Evolutionary conservation across 2,888 invertebrate species (phyloP).

Genomic region (Xestia rhomboidea): DNA sequence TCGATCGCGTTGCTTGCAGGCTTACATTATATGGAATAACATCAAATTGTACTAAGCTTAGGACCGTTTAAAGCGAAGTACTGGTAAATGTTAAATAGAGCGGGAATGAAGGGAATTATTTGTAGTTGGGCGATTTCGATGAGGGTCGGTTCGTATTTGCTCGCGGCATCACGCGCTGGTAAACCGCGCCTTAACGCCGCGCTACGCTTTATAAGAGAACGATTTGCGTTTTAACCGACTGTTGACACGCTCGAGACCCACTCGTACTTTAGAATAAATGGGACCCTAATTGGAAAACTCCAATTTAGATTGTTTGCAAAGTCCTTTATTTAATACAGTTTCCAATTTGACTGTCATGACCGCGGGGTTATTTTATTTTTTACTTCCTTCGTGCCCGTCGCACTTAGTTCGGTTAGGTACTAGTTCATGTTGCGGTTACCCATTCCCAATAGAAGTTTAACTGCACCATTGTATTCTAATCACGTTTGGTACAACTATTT

Average conservation of each 20-base stretch:
- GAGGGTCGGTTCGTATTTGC: conserved; percentile 78
- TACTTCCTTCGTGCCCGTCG: conserved; percentile 23
- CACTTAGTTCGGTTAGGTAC: background rate
- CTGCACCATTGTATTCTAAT: conserved; percentile 54
- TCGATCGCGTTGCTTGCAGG: conserved; percentile 46
- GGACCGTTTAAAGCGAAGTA: conserved; percentile 63
- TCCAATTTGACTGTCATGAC: conserved; percentile 44
- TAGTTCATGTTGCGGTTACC: conserved; percentile 24
- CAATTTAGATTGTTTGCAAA: conserved; percentile 61
- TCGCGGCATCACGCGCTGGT: conserved; percentile 79
- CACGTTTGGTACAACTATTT: conserved; percentile 37
- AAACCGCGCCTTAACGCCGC: conserved; percentile 71
- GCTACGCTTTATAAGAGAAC: conserved; percentile 68
- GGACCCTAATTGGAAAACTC: conserved; percentile 68
- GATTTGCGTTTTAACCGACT: conserved; percentile 70
- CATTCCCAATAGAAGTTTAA: conserved; percentile 24
- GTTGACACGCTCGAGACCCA: conserved; percentile 68
- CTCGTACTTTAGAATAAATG: conserved; percentile 69
- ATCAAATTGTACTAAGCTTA: conserved; percentile 59
- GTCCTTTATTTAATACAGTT: conserved; percentile 50
- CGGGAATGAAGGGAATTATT: conserved; percentile 77
- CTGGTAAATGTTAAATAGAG: conserved; percentile 76
- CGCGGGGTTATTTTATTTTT: conserved; percentile 42
- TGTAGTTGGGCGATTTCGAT: conserved; percentile 75
- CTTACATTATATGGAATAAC: conserved; percentile 62